phyloP scores from a whole-genome alignment of 2,113 vertebrate species.

The Notarius quadriscutis region DNA sequence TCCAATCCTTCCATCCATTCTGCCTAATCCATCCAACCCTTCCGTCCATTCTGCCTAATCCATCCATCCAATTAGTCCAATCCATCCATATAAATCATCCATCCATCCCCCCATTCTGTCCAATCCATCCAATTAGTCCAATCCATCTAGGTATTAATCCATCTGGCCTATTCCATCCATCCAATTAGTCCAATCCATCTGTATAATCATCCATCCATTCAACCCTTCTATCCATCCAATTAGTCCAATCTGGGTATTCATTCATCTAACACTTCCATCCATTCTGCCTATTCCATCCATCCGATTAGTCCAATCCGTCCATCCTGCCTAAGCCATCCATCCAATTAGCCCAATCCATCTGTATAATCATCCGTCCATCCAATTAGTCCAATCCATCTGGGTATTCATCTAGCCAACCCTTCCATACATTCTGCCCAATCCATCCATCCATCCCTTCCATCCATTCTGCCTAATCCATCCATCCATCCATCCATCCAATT shows the following conservation, averaged over 20 bases:
- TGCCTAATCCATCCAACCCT: background rate
- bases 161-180: background rate
- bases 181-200: background rate
- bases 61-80: background rate
- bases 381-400: background rate
- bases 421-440: background rate
- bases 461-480: background rate
- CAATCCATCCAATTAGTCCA: background rate
- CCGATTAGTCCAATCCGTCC: background rate
- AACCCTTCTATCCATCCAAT: background rate
- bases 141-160: background rate
- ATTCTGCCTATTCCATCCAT: background rate
- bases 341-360: background rate
- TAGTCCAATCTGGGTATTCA: background rate
- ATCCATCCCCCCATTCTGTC: background rate
- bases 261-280: background rate
- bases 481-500: background rate
- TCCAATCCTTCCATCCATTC: background rate
- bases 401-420: background rate
- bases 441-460: background rate
- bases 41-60: background rate
- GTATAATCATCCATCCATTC: background rate
- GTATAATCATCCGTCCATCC: background rate
- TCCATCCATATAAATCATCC: background rate
- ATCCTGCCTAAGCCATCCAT: background rate